phyloP scores from a whole-genome alignment of 2,888 invertebrate genomes.

The Calameuta filiformis region DNA sequence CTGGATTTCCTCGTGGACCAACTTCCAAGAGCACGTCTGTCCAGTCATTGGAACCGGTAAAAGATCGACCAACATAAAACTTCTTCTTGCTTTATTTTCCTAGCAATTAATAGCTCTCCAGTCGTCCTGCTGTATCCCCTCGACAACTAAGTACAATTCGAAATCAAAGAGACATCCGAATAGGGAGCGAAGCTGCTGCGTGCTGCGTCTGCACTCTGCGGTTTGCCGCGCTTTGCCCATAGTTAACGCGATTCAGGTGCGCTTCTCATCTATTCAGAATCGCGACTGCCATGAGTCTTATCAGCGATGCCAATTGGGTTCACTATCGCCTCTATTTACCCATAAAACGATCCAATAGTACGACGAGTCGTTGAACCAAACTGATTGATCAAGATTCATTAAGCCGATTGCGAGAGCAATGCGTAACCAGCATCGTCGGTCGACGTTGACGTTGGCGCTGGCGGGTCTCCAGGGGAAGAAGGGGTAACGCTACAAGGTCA shows the following conservation, averaged over 20 bases:
- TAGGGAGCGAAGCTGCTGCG: not conserved
- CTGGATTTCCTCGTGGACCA: conserved; percentile 25
- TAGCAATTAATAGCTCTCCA: too few relatives aligned
- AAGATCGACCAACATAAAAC: too few relatives aligned
- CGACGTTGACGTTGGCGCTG: too few relatives aligned
- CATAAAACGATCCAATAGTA: not conserved
- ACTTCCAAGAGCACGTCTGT: too few relatives aligned
- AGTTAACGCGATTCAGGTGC: too few relatives aligned
- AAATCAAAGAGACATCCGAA: too few relatives aligned
- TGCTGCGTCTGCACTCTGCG: not conserved
- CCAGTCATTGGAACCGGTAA: too few relatives aligned
- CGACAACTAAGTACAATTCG: too few relatives aligned
- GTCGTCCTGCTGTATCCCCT: too few relatives aligned
- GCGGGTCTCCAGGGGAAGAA: not conserved
- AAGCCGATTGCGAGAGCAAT: conserved; percentile 22
- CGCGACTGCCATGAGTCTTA: conserved; percentile 20
- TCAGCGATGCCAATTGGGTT: not conserved
- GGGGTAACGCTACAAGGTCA: conserved; percentile 29
- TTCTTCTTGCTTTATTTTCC: too few relatives aligned
- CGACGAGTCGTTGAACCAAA: not conserved
- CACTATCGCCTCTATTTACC: not conserved
- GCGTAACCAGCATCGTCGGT: not conserved
- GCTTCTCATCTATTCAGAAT: too few relatives aligned
- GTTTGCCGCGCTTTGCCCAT: too few relatives aligned
- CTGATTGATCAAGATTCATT: conserved; percentile 19